Base-by-base conservation (phyloP, 2,888 invertebrate species). In the Teinopalpus imperialis region DNA sequence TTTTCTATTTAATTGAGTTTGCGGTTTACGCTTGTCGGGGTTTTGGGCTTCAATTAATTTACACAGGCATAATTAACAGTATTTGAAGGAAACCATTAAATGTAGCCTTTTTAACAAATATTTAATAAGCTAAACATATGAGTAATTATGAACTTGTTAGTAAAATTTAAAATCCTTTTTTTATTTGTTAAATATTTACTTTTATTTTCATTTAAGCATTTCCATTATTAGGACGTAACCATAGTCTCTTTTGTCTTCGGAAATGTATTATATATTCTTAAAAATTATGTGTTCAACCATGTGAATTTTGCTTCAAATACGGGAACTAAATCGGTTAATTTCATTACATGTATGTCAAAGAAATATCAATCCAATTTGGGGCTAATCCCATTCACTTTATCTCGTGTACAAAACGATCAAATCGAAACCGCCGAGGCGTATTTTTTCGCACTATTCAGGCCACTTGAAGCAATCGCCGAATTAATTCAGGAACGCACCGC, bases 391-490 rank as follows among this genome's bases (percentile, higher is more conserved):
- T 12, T 37, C 26, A 31, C 31, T 45, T 20, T 32, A 45, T 32
- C 16, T 32, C 32, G 20, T 37, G 14, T 40, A 46, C 45, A 40
- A 39, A 40, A 34, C 45, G 32, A 39, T 45, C 37, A 21, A 37
- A 26, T 27, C 20, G 39, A 23, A 30, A 9, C 32, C 18, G 32
- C 18, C 9, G 20, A 5, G 16, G 24, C 34, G 40, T 40, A 40
- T 46, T 46, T 40, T 45, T 40, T 29, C 35, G 23, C 34, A 46
- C 45, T 35, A 40, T 40, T 18, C 27, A 23, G 21, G 40, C 52
- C 49, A 48, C 50, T 60, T 45, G 53, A 60, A 58, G 54, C 56
- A 50, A 60, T 56, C 43, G 56, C 54, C 49, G 59, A 59, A 60
- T 59, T 60, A 60, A 60, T 56, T 49, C 56, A 47, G 50, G 39